Evolutionary conservation across 2,888 invertebrate genomes (phyloP).

Genomic region (Anthophora plumipes): DNA sequence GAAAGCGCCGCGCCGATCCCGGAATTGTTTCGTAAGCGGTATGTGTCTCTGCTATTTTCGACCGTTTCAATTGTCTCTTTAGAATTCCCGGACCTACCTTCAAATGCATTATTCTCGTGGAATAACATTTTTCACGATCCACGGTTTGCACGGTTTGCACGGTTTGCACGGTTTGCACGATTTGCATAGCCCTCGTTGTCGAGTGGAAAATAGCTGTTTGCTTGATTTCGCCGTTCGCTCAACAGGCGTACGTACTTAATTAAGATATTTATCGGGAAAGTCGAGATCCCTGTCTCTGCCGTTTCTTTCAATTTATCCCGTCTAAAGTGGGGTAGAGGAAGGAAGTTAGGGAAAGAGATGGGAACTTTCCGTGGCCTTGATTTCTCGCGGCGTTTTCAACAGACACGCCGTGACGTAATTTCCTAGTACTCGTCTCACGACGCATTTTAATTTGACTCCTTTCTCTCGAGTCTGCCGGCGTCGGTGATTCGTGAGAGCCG

Average conservation of each 20-base stretch:
- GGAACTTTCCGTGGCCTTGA: conserved; percentile 43
- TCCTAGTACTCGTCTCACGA: conserved; percentile 58
- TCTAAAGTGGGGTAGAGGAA: background rate
- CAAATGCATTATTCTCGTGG: no score
- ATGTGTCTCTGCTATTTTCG: no score
- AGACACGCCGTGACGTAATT: conserved; percentile 57
- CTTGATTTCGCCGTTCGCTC: background rate
- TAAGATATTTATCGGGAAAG: conserved; percentile 23
- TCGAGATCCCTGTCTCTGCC: background rate
- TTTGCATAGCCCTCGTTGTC: background rate
- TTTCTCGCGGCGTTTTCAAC: conserved; percentile 21
- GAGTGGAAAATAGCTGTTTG: conserved; percentile 5
- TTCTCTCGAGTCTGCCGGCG: conserved; percentile 61
- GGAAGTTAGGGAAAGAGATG: no score
- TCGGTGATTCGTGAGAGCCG: conserved; percentile 48
- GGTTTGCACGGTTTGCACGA: background rate
- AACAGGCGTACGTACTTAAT: background rate
- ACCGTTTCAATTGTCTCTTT: no score
- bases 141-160: no score
- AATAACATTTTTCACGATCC: no score
- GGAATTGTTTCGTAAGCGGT: background rate
- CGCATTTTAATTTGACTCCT: conserved; percentile 78
- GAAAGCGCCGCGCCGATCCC: background rate
- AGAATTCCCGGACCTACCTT: no score
- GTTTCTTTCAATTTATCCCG: conserved; percentile 36